Conservation (phyloP, 2,113 vertebrate genomes). For the Anser cygnoides region DNA sequence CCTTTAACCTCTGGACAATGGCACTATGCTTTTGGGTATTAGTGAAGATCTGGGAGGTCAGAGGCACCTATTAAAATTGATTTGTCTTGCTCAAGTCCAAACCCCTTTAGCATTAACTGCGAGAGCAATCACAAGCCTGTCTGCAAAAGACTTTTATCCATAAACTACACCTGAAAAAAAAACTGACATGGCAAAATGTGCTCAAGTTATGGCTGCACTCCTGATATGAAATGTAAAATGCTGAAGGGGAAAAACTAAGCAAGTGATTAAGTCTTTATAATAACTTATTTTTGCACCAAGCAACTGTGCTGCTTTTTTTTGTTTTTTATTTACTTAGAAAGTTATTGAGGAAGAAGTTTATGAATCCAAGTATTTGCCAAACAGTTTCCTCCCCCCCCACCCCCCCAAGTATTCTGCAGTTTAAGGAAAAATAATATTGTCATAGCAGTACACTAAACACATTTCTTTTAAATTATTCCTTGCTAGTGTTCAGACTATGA, state of each 20-base stretch:
- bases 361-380: not conserved
- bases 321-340: not conserved
- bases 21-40: not conserved
- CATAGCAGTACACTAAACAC: not conserved
- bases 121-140: not conserved
- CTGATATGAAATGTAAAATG: not conserved
- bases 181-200: not conserved
- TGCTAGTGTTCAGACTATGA: constrained; percentile 88
- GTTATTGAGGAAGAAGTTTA: not conserved
- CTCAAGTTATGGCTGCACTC: not conserved
- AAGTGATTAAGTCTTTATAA: not conserved
- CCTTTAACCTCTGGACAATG: not conserved
- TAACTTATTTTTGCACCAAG: not conserved
- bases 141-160: not conserved
- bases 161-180: not conserved
- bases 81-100: not conserved
- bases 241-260: not conserved
- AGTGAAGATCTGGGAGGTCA: not conserved
- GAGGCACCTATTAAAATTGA: not conserved
- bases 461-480: constrained; percentile 5
- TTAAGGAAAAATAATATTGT: not conserved
- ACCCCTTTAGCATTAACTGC: not conserved
- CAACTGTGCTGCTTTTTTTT: not conserved
- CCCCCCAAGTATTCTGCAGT: not conserved
- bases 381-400: not conserved